Conservation (phyloP, 2,888 invertebrate species). For the Cremastobaeus sp. region DNA sequence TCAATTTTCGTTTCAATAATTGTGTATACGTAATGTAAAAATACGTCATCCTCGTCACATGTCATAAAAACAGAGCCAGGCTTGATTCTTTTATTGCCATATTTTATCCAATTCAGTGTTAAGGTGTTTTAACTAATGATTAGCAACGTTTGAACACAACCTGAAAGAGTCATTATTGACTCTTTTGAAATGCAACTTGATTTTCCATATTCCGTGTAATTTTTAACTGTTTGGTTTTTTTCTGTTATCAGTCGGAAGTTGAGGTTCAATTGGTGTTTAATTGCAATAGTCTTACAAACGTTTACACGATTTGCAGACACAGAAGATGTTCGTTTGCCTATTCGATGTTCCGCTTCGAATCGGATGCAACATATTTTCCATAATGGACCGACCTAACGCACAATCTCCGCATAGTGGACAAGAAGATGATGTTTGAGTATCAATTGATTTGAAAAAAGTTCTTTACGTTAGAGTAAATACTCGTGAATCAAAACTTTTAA, state of each 20-base stretch:
- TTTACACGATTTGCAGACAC: constrained; percentile 47
- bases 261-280: constrained; percentile 6
- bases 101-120: neutral
- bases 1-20: neutral
- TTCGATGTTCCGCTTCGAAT: constrained; percentile 59
- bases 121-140: neutral
- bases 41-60: neutral
- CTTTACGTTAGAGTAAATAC: constrained; percentile 33
- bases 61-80: too few relatives aligned
- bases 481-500: constrained; percentile 35
- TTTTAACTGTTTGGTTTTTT: neutral
- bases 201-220: neutral
- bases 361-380: constrained; percentile 54
- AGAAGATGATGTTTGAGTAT: constrained; percentile 60
- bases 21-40: constrained; percentile 1
- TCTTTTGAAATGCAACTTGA: neutral
- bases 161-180: neutral
- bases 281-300: neutral
- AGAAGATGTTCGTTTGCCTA: constrained; percentile 45
- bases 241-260: neutral
- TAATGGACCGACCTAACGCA: constrained; percentile 57
- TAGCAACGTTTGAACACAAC: neutral
- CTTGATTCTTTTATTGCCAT: constrained; percentile 18
- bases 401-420: constrained; percentile 54
- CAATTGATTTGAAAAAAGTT: constrained; percentile 31